phyloP scores from a whole-genome alignment of 2,113 vertebrate genomes.

The Strix uralensis region DNA sequence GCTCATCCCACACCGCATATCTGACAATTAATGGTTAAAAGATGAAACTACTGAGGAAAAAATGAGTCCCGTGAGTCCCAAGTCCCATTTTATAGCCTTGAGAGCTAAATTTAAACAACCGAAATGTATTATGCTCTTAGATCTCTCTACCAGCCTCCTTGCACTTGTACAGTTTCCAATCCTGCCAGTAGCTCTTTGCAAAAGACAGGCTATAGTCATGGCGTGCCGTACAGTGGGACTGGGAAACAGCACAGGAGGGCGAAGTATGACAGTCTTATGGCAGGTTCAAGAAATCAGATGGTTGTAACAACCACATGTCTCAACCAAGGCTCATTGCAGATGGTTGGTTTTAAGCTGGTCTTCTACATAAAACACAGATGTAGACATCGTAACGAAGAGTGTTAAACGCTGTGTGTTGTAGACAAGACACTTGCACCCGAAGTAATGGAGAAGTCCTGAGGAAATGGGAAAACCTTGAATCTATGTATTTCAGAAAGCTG shows the following conservation, averaged over 20 bases:
- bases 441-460: background rate
- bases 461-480: background rate
- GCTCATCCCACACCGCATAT: background rate
- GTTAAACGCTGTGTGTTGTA: accelerated
- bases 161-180: background rate
- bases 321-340: background rate
- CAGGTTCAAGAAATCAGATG: slow-evolving; percentile 26
- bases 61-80: slow-evolving; percentile 15
- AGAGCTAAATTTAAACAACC: slow-evolving; percentile 52
- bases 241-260: background rate
- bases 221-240: background rate
- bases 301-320: background rate
- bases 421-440: background rate
- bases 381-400: background rate
- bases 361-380: background rate
- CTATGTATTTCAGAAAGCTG: background rate
- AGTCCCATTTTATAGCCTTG: slow-evolving; percentile 35
- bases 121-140: slow-evolving; percentile 37
- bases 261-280: background rate
- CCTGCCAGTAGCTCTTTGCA: background rate
- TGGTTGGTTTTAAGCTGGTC: background rate
- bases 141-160: background rate
- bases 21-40: slow-evolving; percentile 65
- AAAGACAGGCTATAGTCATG: background rate
- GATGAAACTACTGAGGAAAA: slow-evolving; percentile 48